Conservation (phyloP, 2,113 vertebrate species). For the Porphyrio hochstetteri region DNA sequence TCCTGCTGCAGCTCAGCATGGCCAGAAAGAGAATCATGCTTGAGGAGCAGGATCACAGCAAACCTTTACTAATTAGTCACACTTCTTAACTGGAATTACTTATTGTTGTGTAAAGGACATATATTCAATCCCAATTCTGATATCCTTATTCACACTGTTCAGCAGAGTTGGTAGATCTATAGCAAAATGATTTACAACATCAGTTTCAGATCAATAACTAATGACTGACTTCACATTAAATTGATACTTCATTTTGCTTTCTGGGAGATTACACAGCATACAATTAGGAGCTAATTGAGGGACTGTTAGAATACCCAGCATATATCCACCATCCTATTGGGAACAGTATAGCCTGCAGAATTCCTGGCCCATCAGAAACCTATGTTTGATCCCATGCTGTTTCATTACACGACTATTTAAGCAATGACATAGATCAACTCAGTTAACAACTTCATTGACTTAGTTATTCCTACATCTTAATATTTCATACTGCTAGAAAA, state of each 20-base stretch:
- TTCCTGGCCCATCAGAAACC: not conserved
- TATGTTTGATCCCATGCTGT: not conserved
- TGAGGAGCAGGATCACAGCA: not conserved
- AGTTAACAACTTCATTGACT: not conserved
- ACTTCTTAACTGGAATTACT: not conserved
- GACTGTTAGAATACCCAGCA: not conserved
- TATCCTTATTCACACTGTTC: not conserved
- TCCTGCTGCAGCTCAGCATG: not conserved
- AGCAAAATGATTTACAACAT: not conserved
- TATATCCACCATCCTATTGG: fast-evolving
- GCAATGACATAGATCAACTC: not conserved
- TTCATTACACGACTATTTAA: not conserved
- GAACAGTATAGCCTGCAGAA: not conserved
- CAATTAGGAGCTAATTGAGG: not conserved
- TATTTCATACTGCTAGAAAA: not conserved
- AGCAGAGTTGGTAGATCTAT: not conserved
- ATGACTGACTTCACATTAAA: not conserved
- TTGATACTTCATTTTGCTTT: not conserved
- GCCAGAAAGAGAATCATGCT: not conserved
- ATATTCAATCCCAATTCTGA: not conserved
- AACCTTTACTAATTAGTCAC: not conserved
- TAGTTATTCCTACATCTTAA: not conserved
- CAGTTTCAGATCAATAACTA: not conserved
- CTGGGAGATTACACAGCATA: not conserved
- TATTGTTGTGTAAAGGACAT: not conserved